Conservation (phyloP, 2,888 invertebrate species). For the Coelopa pilipes region DNA sequence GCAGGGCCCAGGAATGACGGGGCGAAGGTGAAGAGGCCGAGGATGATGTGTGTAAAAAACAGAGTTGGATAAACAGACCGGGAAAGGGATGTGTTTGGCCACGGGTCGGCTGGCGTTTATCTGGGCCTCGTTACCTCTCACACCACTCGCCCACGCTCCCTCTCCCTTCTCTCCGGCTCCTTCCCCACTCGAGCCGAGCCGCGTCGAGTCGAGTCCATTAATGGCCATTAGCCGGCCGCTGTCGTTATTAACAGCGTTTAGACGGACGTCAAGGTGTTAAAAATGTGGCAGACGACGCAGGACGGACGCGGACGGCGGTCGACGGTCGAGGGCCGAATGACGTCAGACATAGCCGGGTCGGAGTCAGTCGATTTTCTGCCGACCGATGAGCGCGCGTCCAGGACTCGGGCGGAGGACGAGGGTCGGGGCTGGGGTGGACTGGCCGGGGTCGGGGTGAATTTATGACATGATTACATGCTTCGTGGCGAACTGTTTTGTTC, state of each 20-base stretch:
- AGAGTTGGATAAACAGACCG: constrained; percentile 7
- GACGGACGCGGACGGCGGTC: not conserved
- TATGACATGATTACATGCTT: constrained; percentile 31
- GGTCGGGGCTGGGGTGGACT: not conserved
- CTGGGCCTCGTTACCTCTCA: no score
- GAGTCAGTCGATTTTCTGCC: not conserved
- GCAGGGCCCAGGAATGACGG: not conserved
- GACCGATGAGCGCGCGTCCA: not conserved
- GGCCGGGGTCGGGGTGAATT: constrained; percentile 5
- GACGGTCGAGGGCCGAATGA: not conserved
- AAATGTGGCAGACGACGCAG: constrained; percentile 19
- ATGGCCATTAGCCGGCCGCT: constrained; percentile 13
- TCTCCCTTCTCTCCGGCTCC: no score
- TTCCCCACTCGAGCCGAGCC: no score
- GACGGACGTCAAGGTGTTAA: constrained; percentile 40
- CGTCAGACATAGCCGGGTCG: not conserved
- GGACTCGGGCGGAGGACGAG: not conserved
- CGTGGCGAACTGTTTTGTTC: not conserved
- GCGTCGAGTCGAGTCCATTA: not conserved
- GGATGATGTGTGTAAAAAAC: no score
- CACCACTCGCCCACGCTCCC: no score
- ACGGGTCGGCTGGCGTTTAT: no score
- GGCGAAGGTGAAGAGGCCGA: no score
- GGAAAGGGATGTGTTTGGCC: constrained; percentile 27
- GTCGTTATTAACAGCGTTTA: constrained; percentile 49